These are phyloP conservation scores for Trissonchulus latispiculum DNA, from an alignment of 2,888 invertebrate genomes.

Conservation along the genomic window DNA sequence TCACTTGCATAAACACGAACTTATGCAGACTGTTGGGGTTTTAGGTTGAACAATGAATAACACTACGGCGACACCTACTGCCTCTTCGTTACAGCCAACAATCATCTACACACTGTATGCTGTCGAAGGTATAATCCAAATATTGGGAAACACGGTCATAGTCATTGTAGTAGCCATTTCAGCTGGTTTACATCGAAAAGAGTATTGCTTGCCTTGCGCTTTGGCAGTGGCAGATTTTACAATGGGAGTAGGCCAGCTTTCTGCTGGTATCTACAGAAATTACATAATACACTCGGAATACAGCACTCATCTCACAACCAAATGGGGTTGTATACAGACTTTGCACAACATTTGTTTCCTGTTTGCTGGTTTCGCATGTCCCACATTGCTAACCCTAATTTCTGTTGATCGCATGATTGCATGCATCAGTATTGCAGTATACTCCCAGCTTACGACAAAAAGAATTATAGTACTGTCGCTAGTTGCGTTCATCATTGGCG, in stretches of 20 bases:
- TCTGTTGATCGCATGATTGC: not conserved
- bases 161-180: not conserved
- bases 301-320: not conserved
- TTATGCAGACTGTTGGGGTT: no score
- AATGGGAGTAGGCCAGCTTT: not conserved
- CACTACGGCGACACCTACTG: no score
- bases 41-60: no score
- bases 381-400: not conserved
- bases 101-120: no score
- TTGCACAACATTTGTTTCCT: not conserved
- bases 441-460: not conserved
- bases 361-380: not conserved
- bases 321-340: not conserved
- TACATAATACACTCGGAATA: not conserved
- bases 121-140: not conserved
- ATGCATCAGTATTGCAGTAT: not conserved
- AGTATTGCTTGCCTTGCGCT: not conserved
- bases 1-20: no score
- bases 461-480: not conserved
- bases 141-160: not conserved
- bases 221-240: not conserved
- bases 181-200: not conserved
- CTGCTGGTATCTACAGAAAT: not conserved
- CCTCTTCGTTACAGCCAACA: no score
- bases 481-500: not conserved